Base-by-base conservation (phyloP, 2,113 vertebrate genomes). In the Amia ocellicauda region DNA sequence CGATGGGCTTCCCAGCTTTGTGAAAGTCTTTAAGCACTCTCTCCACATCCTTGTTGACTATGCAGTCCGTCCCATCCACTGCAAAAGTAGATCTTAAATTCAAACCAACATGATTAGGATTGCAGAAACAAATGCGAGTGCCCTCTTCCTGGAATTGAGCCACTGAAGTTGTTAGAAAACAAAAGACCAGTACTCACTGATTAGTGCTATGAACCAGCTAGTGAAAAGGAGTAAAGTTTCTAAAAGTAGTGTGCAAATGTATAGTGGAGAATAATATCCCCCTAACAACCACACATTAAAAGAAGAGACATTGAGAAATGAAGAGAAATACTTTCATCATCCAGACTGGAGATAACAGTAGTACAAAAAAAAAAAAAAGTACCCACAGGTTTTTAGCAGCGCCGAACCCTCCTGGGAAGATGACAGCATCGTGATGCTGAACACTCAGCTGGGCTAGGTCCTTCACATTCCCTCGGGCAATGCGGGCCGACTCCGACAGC, bases 11-110 rank as follows among this genome's bases (percentile, higher is more conserved):
- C 62, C 86, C 80, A 0, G 90, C 88, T 59, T 75, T 76, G 68
- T 91, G 89, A 74, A 95, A 95, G 10, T 92, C 92, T 71, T 83
- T 89, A 56, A 95, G 74, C 42, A 95, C 84, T 1, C 91, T 88
- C 51, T 90, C 90, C n/a, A 95, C 90, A 1, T 94, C 91, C 23
- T 7, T 8, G 14, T 91, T 81, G 20, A 94, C 88, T 4, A 63
- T 81, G 84, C 89, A 95, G 51, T 92, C 88, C 19, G 86, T 89
- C 17, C 93, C 93, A 26, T 94, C 90, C 45, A 90, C 80, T 1
- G 93, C 91, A 69, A 94, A 95, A 0, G 91, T 91, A 40, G 89
- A 93, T 74, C 93, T 94, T 71, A 24, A 74, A 64, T 43, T n/a
- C n/a, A 49, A 51, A 13, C 4, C 1, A 47, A 14, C n/a, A 14